Evolutionary conservation across 2,113 vertebrate genomes (phyloP).

Genomic region (Psilopsiagon aurifrons): DNA sequence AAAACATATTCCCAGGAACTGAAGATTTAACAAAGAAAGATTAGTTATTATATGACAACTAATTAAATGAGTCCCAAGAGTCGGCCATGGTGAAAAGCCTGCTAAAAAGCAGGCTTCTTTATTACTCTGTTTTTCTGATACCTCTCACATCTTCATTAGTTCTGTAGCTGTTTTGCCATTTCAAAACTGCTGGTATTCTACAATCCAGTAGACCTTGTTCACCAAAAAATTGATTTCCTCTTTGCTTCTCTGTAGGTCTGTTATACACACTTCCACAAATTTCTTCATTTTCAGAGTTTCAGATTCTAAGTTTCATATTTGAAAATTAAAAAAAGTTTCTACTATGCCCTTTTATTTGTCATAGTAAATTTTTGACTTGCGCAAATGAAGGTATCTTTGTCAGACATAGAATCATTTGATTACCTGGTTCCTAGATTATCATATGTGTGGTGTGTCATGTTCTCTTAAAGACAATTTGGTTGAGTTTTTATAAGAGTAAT

Average conservation of each 20-base stretch:
- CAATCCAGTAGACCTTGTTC: neutral
- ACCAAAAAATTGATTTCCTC: accelerated
- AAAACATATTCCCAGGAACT: neutral
- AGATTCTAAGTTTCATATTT: neutral
- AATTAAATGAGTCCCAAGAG: neutral
- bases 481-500: neutral
- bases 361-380: neutral
- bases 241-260: neutral
- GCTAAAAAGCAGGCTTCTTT: neutral
- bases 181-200: neutral
- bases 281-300: neutral
- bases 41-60: neutral
- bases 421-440: accelerated
- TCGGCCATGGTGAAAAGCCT: neutral
- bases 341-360: neutral
- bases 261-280: neutral
- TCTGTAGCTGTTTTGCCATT: accelerated
- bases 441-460: neutral
- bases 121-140: neutral
- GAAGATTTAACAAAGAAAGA: neutral
- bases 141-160: neutral
- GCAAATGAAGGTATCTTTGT: neutral
- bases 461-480: neutral
- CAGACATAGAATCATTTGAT: neutral
- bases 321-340: neutral